Conservation (phyloP, 2,888 invertebrate genomes). For the Odontothrips loti region DNA sequence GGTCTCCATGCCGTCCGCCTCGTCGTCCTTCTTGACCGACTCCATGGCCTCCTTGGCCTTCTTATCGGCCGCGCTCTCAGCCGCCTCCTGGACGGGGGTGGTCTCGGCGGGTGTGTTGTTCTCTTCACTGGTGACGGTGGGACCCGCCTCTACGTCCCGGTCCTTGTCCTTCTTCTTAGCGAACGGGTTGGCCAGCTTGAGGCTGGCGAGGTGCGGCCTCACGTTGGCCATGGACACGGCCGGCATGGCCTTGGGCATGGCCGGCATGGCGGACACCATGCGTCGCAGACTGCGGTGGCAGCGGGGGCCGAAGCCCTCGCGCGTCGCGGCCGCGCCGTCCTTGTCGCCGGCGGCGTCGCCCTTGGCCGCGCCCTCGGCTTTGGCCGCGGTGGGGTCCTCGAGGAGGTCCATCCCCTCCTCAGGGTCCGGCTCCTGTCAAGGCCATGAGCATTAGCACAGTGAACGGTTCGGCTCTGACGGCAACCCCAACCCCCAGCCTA, state of each 20-base stretch:
- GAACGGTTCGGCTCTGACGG: too few relatives aligned
- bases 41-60: constrained; percentile 47
- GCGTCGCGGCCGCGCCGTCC: constrained; percentile 1
- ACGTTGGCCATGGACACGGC: not conserved
- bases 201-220: constrained; percentile 36
- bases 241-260: constrained; percentile 42
- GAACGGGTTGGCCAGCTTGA: constrained; percentile 56
- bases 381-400: constrained; percentile 38
- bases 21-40: constrained; percentile 56
- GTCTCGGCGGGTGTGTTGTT: constrained; percentile 42
- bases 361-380: constrained; percentile 47
- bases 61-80: constrained; percentile 37
- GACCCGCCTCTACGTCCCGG: constrained; percentile 38
- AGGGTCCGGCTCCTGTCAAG: constrained; percentile 34
- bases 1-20: constrained; percentile 69
- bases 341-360: constrained; percentile 45
- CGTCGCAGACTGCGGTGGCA: constrained; percentile 35
- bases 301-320: constrained; percentile 15
- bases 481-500: too few relatives aligned
- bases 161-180: constrained; percentile 48
- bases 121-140: constrained; percentile 42
- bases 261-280: constrained; percentile 45
- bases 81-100: constrained; percentile 43
- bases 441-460: too few relatives aligned
- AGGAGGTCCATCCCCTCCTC: constrained; percentile 41